Percentiles rank a stretch among this genome's conserved stretches.
Conservation (phyloP, 2,888 invertebrate species). For the Gastracanthus pulcherrimus region DNA sequence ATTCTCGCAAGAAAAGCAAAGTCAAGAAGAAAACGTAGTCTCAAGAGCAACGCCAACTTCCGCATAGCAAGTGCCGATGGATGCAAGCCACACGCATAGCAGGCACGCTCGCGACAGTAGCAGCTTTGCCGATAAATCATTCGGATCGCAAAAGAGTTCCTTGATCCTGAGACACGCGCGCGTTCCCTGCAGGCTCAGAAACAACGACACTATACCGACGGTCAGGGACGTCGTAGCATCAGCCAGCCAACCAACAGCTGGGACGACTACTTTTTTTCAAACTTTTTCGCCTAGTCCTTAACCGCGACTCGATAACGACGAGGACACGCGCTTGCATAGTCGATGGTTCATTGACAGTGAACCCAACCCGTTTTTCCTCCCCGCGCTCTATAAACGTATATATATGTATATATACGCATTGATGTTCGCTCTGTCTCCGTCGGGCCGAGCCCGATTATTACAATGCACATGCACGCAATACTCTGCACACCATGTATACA, state of each 20-base stretch:
- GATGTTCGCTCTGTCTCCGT: not conserved
- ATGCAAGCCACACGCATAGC: not conserved
- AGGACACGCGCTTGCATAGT: conserved; percentile 15
- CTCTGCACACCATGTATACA: not conserved
- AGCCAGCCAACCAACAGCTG: too few species aligned
- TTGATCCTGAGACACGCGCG: not conserved
- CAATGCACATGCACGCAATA: conserved; percentile 9
- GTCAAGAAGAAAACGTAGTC: not conserved
- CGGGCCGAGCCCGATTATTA: not conserved
- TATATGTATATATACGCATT: too few species aligned
- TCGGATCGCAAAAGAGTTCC: not conserved
- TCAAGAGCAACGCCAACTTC: not conserved
- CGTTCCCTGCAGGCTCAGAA: not conserved
- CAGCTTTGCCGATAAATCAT: too few species aligned
- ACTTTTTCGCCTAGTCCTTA: not conserved
- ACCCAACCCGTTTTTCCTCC: conserved; percentile 19
- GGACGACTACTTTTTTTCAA: not conserved
- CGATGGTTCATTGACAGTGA: conserved; percentile 25
- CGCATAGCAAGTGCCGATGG: not conserved
- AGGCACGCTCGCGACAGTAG: too few species aligned
- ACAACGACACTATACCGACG: not conserved
- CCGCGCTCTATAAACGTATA: not conserved
- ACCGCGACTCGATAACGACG: too few species aligned
- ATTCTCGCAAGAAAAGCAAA: too few species aligned
- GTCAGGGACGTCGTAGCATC: too few species aligned